Base-by-base conservation (phyloP, 2,113 vertebrate species). In the Natator depressus region DNA sequence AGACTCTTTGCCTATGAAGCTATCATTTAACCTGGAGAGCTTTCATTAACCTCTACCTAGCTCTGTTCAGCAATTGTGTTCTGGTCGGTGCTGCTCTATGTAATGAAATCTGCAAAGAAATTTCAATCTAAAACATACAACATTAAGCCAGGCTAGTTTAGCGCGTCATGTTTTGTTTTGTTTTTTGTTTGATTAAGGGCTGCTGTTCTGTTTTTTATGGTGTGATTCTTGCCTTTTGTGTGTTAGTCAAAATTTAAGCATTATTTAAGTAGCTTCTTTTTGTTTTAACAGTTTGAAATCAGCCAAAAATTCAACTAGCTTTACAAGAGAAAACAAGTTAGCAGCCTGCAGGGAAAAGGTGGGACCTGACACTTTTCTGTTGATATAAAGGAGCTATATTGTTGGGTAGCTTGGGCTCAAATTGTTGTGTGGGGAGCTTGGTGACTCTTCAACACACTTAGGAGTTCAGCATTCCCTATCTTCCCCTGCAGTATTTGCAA, bases 261-360 rank as follows among this genome's bases (percentile, higher is more conserved):
- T 97, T 97, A 97, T 97, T 97, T 91, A 97, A 95, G 94, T 35
- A 79, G 92, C 89, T 94, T 89, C 53, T 91, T 91, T 96, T 92
- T 96, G 90, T 93, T 97, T 96, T 89, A 93, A 90, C 92, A 69
- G 75, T 93, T 95, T 93, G 92, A 96, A 95, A 92, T 0, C 5
- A 96, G 92, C 47, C 90, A 95, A 92, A 47, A 85, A 89, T 91
- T 90, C 96, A 96, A 93, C 95, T 96, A 94, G 94, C 93, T 97
- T 1, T 0, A 95, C 94, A 95, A 25, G 22, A 22, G 95, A 84
- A 95, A 89, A 75, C 65, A 47, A 59, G 29, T 89, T 95, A 92
- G 88, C 89, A 95, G 96, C 96, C 96, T 0, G 84, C 92, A 83
- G 96, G 96, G 96, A 81, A 27, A 22, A 65, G 65, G 94, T 80